phyloP scores from a whole-genome alignment of 2,888 invertebrate genomes.

The Mimachlamys varia region DNA sequence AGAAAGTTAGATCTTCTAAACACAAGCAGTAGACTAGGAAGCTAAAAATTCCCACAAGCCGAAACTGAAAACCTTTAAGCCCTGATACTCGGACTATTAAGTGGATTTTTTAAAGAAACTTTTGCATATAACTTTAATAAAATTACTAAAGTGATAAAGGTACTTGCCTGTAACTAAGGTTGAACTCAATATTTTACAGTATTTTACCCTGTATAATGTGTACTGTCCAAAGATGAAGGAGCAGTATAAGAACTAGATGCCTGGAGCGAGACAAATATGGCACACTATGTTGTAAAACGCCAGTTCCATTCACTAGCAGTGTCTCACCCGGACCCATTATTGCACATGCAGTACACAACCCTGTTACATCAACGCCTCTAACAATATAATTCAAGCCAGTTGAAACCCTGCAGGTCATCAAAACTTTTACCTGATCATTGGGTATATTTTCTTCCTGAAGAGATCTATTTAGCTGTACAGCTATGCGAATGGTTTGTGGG shows the following conservation, averaged over 20 bases:
- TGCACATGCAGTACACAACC: constrained; percentile 24
- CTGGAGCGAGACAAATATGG: background rate
- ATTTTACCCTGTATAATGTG: constrained; percentile 16
- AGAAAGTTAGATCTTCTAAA: background rate
- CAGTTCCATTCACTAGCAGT: background rate
- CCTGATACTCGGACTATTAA: constrained; percentile 28
- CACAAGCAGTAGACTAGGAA: background rate
- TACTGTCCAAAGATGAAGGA: background rate
- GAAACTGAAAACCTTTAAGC: background rate
- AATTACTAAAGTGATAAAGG: too few relatives aligned
- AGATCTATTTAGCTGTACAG: background rate
- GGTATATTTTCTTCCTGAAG: constrained; percentile 6
- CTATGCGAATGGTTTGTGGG: constrained; percentile 29
- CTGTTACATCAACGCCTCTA: background rate
- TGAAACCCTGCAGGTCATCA: background rate
- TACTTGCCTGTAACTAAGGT: background rate
- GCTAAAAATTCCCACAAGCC: background rate
- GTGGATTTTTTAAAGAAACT: background rate
- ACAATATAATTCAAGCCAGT: background rate
- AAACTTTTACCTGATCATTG: background rate
- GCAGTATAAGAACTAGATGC: background rate
- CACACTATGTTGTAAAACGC: constrained; percentile 6
- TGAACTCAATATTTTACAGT: background rate
- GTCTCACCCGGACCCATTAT: background rate
- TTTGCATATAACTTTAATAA: too few relatives aligned